Conservation (phyloP, 1,140 invertebrate genomes). For the Helicoverpa zea region DNA sequence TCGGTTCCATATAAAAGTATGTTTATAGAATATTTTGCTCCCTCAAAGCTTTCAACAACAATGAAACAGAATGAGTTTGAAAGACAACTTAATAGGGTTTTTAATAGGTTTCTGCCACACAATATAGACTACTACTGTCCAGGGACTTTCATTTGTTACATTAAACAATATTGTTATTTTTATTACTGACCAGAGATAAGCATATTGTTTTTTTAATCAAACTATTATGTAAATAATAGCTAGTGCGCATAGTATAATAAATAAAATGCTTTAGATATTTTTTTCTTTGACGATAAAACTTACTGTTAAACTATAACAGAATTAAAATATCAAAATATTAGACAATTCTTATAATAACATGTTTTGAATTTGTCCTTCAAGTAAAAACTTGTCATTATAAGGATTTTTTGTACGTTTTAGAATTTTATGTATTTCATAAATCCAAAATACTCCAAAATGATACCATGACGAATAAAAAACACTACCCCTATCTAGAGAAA, state of each 20-base stretch:
- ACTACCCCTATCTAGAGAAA: neutral
- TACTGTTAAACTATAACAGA: too few relatives aligned
- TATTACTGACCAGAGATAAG: too few relatives aligned
- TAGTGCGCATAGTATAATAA: neutral
- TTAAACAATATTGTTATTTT: conserved; percentile 5
- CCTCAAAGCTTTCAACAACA: conserved; percentile 44
- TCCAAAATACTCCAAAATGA: too few relatives aligned
- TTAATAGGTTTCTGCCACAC: conserved; percentile 43
- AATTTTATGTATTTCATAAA: neutral
- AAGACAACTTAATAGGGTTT: conserved; percentile 45
- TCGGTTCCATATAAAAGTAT: neutral
- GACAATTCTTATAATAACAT: too few relatives aligned
- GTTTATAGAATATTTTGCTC: conserved; percentile 6
- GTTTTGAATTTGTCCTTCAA: too few relatives aligned
- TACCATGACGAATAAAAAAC: too few relatives aligned
- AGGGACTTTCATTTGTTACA: conserved; percentile 7
- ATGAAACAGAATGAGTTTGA: conserved; percentile 36
- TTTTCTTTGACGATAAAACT: too few relatives aligned
- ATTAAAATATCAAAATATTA: too few relatives aligned
- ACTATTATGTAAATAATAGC: neutral
- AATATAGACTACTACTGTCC: conserved; percentile 32
- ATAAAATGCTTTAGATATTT: too few relatives aligned
- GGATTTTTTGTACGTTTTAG: too few relatives aligned
- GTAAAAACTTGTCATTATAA: too few relatives aligned
- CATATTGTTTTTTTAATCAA: neutral